These are phyloP conservation scores for Apostichopus californicus DNA, from an alignment of 35 echinoderm and acorn worm genomes.

Conservation along the genomic window DNA sequence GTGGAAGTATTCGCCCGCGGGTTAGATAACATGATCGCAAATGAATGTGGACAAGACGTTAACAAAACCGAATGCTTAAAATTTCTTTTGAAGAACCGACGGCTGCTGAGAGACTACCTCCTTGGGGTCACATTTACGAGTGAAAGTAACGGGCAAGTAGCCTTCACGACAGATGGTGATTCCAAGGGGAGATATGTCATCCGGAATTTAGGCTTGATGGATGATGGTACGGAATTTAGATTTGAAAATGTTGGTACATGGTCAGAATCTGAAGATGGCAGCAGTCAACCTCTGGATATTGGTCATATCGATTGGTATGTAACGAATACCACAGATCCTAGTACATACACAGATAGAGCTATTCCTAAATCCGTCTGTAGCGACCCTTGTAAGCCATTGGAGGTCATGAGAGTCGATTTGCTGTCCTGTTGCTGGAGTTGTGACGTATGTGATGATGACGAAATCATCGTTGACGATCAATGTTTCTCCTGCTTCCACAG, in stretches of 20 bases:
- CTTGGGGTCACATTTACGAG: slow-evolving; percentile 37
- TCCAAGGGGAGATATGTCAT: slow-evolving; percentile 46
- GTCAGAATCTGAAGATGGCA: not conserved
- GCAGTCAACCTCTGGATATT: not conserved
- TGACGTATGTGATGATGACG: slow-evolving; percentile 19
- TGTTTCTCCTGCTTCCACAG: slow-evolving; percentile 15
- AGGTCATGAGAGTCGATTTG: slow-evolving; percentile 1
- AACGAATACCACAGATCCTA: not conserved
- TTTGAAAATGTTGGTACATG: slow-evolving; percentile 52
- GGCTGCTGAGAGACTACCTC: slow-evolving; percentile 21
- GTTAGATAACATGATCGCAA: slow-evolving; percentile 9
- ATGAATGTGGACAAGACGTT: not conserved
- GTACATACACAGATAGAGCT: slow-evolving; percentile 13
- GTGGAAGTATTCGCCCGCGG: slow-evolving; percentile 39
- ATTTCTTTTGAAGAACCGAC: not conserved
- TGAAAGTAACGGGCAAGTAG: slow-evolving; percentile 43
- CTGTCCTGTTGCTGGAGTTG: slow-evolving; percentile 62
- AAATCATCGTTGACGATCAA: slow-evolving; percentile 30
- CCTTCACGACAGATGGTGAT: slow-evolving; percentile 45
- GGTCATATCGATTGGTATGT: slow-evolving; percentile 25
- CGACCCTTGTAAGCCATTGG: slow-evolving; percentile 24
- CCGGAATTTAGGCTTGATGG: slow-evolving; percentile 15
- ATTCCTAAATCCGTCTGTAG: slow-evolving; percentile 59
- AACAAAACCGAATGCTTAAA: not conserved
- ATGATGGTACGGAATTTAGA: slow-evolving; percentile 23